Base-by-base conservation (phyloP, 2,888 invertebrate genomes). In the Hipparchia sbordonii region DNA sequence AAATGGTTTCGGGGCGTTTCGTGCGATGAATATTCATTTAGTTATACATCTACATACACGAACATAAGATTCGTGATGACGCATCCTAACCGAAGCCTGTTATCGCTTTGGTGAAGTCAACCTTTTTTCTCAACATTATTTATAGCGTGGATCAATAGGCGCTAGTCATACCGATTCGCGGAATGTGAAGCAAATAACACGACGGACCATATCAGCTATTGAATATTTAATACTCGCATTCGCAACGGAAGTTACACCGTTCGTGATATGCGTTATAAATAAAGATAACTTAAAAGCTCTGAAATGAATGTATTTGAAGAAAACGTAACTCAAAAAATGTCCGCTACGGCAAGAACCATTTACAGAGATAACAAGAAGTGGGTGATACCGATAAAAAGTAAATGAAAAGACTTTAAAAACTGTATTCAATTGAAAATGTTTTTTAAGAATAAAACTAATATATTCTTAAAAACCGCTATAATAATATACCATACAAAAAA, bases 21-120 rank as follows among this genome's bases (percentile, higher is more conserved):
- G 80, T 79, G 81, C 82, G 87, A 87, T 90, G 88, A 91, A 91
- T 91, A 89, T 89, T 89, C 86, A 89, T 90, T 87, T 86, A 85
- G 85, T 86, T 87, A 86, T 85, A 85, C 81, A 85, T 83, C 78
- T 83, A 81, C 81, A 84, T 81, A 77, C 77, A 77, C 68, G 74
- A 73, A 77, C 74, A 76, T 70, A 80, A 85, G 84, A 85, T 85
- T 85, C 77, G 81, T 84, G 84, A 87, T 90, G 90, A 91, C 87
- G 87, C 89, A 89, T 85, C 84, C 79, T 73, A 82, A 82, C 81
- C 79, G 77, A 76, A 76, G 78, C 76, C 76, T 80, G 79, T 81
- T 85, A 86, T 84, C 82, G 84, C 83, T 85, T 85, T 78, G 78
- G 78, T 83, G 81, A 84, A 78, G 78, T 80, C 79, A 79, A 83